Evolutionary conservation across 2,113 vertebrate genomes (phyloP), one percentile per base, ranked within the genome.

Genomic region (Xenus cinereus): DNA sequence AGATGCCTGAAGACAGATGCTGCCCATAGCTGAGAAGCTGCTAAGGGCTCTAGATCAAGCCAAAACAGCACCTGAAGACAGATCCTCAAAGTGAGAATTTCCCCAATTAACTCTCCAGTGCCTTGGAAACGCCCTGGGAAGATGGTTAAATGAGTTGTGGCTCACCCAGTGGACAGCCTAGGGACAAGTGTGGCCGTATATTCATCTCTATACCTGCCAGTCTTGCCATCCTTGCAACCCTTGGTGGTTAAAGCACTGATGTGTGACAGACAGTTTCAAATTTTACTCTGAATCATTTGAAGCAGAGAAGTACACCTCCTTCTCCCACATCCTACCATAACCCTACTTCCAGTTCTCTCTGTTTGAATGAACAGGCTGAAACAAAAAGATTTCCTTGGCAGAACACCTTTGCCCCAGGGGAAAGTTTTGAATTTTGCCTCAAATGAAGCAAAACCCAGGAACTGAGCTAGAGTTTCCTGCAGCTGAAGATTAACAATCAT

Each of bases 401-500:
- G 48, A 97, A 63, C 89, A 73, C 39, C 73, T 89, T 91, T 2
- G 27, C 77, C 80, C 41, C 24, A 78, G 73, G 59, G 81, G 30
- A 88, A 92, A 75, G 62, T 54, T 93, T 96, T 1, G 2, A 82
- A 89, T 95, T 92, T 89, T 84, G 57, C 77, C 91, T 93, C 62
- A 92, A 75, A 94, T 79, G 89, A 96, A 91, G 91, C 69, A 94
- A 84, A 96, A 87, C 1, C 57, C 67, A 66, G 50, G 74, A 95
- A 89, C 86, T n/a, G 83, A 95, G 73, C 54, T 84, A 27, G 41
- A 83, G 79, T 75, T 91, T 93, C 89, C 89, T 92, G 94, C 89
- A 78, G 89, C 4, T 32, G 77, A 89, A 91, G 93, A 93, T 95
- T 95, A 95, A 89, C 89, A 94, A 68, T 94, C 84, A 73, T 87